These are phyloP conservation scores for Amiota mariae DNA, from an alignment of 2,888 invertebrate species.

Conservation along the genomic window DNA sequence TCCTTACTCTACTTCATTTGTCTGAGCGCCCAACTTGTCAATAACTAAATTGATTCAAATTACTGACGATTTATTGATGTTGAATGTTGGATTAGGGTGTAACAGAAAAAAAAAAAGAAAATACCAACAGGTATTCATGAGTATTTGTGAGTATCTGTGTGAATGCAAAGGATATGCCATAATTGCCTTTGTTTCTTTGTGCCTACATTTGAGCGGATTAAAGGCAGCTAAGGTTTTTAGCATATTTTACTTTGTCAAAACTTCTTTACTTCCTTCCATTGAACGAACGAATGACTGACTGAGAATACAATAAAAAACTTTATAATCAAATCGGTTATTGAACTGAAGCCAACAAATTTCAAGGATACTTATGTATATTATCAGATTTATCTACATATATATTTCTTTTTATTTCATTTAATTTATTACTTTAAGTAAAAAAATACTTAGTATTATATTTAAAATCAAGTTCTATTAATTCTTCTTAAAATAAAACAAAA, in stretches of 20 bases:
- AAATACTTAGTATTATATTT: not conserved
- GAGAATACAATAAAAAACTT: too few relatives aligned
- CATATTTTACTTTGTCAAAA: conserved; percentile 12
- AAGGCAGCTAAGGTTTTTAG: conserved; percentile 34
- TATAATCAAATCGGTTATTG: conserved; percentile 24
- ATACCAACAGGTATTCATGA: too few relatives aligned
- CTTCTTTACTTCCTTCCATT: not conserved
- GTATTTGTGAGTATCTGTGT: not conserved
- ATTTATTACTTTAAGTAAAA: not conserved
- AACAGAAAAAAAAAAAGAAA: not conserved
- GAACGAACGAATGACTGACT: not conserved
- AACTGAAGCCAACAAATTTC: conserved; percentile 19
- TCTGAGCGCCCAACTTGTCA: conserved; percentile 40
- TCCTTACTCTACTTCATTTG: conserved; percentile 7
- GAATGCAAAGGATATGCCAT: conserved; percentile 36
- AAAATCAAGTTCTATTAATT: too few relatives aligned
- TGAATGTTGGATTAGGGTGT: conserved; percentile 21
- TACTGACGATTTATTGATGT: conserved; percentile 52
- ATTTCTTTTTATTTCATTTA: too few relatives aligned
- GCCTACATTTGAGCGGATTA: conserved; percentile 33
- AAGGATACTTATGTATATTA: conserved; percentile 21
- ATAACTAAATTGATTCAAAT: conserved; percentile 54
- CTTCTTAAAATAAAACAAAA: too few relatives aligned
- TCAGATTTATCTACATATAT: too few relatives aligned
- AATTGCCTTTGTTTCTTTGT: conserved; percentile 8